Evolutionary conservation across 2,888 invertebrate genomes (phyloP).

Genomic region (Apotomis capreana): DNA sequence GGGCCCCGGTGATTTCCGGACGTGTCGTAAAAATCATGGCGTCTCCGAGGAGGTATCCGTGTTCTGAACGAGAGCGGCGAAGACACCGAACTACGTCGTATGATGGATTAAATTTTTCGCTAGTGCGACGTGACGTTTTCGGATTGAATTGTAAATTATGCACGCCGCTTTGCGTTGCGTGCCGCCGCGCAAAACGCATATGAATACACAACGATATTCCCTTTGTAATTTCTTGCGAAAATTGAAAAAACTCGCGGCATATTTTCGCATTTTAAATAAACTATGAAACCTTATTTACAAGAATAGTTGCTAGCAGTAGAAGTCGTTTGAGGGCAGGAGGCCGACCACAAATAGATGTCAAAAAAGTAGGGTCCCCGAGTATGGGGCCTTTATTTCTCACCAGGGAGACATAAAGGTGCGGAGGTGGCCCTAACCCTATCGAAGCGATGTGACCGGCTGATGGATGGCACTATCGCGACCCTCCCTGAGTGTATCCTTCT

Average conservation of each 20-base stretch:
- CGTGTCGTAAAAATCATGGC: slow-evolving; percentile 76
- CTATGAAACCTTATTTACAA: slow-evolving; percentile 52
- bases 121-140: slow-evolving; percentile 68
- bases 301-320: slow-evolving; percentile 52
- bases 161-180: slow-evolving; percentile 51
- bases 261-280: slow-evolving; percentile 48
- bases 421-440: slow-evolving; percentile 82
- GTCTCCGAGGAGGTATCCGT: slow-evolving; percentile 58
- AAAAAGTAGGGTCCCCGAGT: slow-evolving; percentile 77
- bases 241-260: slow-evolving; percentile 18
- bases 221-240: slow-evolving; percentile 42
- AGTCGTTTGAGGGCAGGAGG: slow-evolving; percentile 73
- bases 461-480: slow-evolving; percentile 79
- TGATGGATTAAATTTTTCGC: slow-evolving; percentile 79
- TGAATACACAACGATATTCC: slow-evolving; percentile 42
- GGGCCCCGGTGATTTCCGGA: slow-evolving; percentile 76
- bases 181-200: slow-evolving; percentile 41
- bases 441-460: slow-evolving; percentile 80
- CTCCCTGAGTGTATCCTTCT: slow-evolving; percentile 71
- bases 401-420: slow-evolving; percentile 82
- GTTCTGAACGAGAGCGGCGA: slow-evolving; percentile 21
- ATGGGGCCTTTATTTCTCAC: slow-evolving; percentile 77
- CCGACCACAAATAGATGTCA: slow-evolving; percentile 83
- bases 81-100: slow-evolving; percentile 51
- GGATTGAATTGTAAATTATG: slow-evolving; percentile 71